Evolutionary conservation across 2,113 vertebrate genomes (phyloP).

Genomic region (Silurus glanis): DNA sequence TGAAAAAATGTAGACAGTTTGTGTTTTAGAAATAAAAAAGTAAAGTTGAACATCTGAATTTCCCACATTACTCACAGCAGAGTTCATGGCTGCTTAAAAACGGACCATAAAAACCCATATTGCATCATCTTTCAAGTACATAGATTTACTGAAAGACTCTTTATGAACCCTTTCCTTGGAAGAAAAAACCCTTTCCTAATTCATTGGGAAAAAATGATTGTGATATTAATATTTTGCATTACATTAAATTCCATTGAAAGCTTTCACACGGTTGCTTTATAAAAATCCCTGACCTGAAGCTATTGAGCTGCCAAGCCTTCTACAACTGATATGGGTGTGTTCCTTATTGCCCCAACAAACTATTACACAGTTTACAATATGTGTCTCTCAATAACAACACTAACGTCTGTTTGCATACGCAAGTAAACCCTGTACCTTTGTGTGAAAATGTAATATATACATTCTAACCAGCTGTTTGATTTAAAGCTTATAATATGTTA

Average conservation of each 20-base stretch:
- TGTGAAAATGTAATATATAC: neutral
- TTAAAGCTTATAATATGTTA: neutral
- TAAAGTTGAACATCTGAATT: neutral
- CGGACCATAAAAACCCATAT: neutral
- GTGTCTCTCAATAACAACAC: neutral
- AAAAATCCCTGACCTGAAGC: neutral
- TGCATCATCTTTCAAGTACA: neutral
- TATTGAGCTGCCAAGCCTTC: neutral
- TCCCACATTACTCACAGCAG: neutral
- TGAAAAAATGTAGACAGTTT: neutral
- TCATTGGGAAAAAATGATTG: neutral
- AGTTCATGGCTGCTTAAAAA: neutral
- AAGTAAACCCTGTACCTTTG: neutral
- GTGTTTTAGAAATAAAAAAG: neutral
- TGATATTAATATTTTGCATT: neutral
- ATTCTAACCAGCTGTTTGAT: neutral
- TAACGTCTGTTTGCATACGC: neutral
- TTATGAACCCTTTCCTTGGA: neutral
- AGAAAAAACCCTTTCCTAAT: neutral
- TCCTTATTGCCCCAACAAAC: constrained; percentile 19
- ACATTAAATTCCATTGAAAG: neutral
- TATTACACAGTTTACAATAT: neutral
- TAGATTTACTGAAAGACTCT: neutral
- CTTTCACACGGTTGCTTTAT: neutral
- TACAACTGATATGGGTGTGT: neutral